These are phyloP conservation scores for Sycophaga agraensis DNA, from an alignment of 1,140 invertebrate genomes.

Conservation along the genomic window DNA sequence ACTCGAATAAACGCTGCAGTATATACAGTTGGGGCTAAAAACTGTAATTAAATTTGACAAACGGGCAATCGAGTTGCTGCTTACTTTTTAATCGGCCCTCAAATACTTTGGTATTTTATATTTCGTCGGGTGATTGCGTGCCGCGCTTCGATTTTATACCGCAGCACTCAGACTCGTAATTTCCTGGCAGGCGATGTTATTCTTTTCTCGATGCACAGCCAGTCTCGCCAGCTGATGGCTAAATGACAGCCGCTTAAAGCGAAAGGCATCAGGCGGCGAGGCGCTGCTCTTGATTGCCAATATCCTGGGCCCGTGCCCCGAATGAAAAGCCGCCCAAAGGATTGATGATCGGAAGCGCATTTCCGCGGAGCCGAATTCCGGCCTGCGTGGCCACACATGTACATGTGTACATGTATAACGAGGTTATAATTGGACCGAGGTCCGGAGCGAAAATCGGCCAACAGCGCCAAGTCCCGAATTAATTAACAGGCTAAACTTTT, in stretches of 20 bases:
- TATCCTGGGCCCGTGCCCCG: no score
- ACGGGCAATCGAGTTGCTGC: conserved; percentile 6
- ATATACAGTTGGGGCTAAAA: no score
- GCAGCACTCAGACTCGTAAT: conserved; percentile 18
- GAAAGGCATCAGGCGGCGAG: neutral
- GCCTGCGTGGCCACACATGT: no score
- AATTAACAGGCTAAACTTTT: no score
- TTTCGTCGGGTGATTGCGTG: conserved; percentile 13
- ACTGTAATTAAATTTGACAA: conserved; percentile 5
- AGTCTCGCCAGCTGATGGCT: conserved; percentile 1
- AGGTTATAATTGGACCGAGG: no score
- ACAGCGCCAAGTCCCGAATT: no score
- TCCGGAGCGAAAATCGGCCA: no score
- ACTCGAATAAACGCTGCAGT: no score
- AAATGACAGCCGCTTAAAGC: conserved; percentile 15
- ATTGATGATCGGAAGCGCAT: no score
- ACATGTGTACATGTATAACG: no score
- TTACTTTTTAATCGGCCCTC: neutral
- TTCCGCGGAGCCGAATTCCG: no score
- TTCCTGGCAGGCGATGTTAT: conserved; percentile 25
- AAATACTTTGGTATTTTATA: conserved; percentile 5
- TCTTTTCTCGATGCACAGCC: conserved; percentile 20
- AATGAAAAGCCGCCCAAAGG: no score
- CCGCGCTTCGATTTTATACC: conserved; percentile 18
- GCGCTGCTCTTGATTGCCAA: conserved; percentile 10